A percentile compares a stretch with the other conserved stretches of the same genome.
Evolutionary conservation across 2,888 invertebrate genomes (phyloP).

Genomic region (Tetrapedia diversipes): DNA sequence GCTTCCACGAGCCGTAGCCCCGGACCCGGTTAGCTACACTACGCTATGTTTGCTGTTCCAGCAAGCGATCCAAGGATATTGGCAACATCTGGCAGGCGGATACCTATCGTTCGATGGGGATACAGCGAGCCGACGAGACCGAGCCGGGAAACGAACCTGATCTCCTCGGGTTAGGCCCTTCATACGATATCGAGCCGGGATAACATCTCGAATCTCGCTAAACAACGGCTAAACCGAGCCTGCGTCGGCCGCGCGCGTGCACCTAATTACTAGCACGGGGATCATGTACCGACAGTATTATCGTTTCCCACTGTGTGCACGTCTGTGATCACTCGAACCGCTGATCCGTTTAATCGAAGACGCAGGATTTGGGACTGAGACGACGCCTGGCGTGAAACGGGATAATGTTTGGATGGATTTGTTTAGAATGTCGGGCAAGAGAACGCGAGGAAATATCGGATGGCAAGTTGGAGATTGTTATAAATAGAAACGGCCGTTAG

Average conservation of each 20-base stretch:
- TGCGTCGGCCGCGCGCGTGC: slow-evolving; percentile 1
- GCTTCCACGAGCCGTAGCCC: slow-evolving; percentile 45
- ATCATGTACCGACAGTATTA: slow-evolving; percentile 25
- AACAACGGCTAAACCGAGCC: slow-evolving; percentile 38
- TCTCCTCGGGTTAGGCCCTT: slow-evolving; percentile 32
- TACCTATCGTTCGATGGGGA: slow-evolving; percentile 54
- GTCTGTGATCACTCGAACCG: neutral
- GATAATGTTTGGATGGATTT: neutral
- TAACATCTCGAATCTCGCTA: slow-evolving; percentile 29
- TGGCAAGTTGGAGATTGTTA: too few relatives aligned
- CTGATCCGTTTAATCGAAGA: slow-evolving; percentile 10
- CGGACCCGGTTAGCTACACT: slow-evolving; percentile 65
- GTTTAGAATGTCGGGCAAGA: neutral
- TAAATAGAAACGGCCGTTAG: too few relatives aligned
- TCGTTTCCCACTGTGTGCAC: neutral
- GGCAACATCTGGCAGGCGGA: slow-evolving; percentile 69
- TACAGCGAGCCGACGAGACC: slow-evolving; percentile 47
- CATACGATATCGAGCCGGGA: slow-evolving; percentile 41
- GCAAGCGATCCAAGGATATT: slow-evolving; percentile 69
- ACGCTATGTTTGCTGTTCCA: slow-evolving; percentile 71
- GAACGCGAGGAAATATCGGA: too few relatives aligned
- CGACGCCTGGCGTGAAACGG: neutral
- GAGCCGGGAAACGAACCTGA: slow-evolving; percentile 53
- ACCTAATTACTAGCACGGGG: slow-evolving; percentile 37
- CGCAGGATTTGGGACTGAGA: too few relatives aligned